phyloP scores from a whole-genome alignment of 23 tunicate genomes.

The Ciona savignyi region DNA sequence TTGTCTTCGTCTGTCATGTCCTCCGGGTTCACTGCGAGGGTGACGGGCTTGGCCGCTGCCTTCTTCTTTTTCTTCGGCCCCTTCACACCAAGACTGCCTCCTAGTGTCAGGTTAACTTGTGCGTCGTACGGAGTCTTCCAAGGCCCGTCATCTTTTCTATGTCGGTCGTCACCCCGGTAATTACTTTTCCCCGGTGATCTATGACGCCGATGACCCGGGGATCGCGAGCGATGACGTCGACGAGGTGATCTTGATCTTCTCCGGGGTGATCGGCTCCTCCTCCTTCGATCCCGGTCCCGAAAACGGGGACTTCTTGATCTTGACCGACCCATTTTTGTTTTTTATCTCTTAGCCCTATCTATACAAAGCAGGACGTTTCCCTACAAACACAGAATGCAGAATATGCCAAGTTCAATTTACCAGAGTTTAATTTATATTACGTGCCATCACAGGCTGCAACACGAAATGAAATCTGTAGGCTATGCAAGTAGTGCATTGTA shows the following conservation, averaged over 20 bases:
- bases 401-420: too few relatives aligned
- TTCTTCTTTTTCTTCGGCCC: conserved; percentile 57
- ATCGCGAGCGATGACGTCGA: conserved; percentile 50
- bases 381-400: too few relatives aligned
- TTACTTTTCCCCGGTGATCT: conserved; percentile 27
- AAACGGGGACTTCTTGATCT: neutral
- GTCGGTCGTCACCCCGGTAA: conserved; percentile 22
- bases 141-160: conserved; percentile 30
- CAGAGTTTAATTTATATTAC: too few relatives aligned
- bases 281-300: conserved; percentile 29
- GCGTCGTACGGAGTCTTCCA: conserved; percentile 58
- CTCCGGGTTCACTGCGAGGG: conserved; percentile 45
- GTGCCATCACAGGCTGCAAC: too few relatives aligned
- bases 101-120: conserved; percentile 60
- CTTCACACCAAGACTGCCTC: conserved; percentile 85
- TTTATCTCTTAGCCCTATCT: too few relatives aligned
- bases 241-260: conserved; percentile 56
- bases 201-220: conserved; percentile 28
- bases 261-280: conserved; percentile 72
- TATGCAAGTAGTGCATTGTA: too few relatives aligned
- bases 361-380: too few relatives aligned
- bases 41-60: conserved; percentile 37
- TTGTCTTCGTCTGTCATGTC: conserved; percentile 92
- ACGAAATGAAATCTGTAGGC: too few relatives aligned
- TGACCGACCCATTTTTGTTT: conserved; percentile 5